Percentiles rank a stretch among this genome's conserved stretches.
These are phyloP conservation scores for Centruroides vittatus DNA, from an alignment of 1,140 invertebrate species.

Conservation along the genomic window DNA sequence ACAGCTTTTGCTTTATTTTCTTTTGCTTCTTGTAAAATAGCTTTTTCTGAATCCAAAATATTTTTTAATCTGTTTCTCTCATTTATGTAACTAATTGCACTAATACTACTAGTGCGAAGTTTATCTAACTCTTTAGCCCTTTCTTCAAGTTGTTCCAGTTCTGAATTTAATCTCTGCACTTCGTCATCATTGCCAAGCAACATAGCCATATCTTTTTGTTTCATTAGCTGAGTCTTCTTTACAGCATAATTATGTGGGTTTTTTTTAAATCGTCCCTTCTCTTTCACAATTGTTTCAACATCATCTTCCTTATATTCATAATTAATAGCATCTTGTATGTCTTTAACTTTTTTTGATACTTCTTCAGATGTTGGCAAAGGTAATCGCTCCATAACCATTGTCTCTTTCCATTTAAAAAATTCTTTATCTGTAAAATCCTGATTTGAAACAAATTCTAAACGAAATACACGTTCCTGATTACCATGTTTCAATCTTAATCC, in stretches of 20 bases:
- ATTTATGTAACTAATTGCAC: slow-evolving; percentile 93
- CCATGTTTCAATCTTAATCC: slow-evolving; percentile 58
- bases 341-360: slow-evolving; percentile 67
- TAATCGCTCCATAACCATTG: slow-evolving; percentile 57
- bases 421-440: slow-evolving; percentile 85
- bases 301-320: slow-evolving; percentile 80
- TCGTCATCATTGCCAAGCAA: slow-evolving; percentile 25
- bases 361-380: slow-evolving; percentile 68
- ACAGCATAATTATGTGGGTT: slow-evolving; percentile 94
- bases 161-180: slow-evolving; percentile 20
- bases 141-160: slow-evolving; percentile 63
- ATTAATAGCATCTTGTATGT: slow-evolving; percentile 74
- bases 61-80: slow-evolving; percentile 85
- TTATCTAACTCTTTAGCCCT: slow-evolving; percentile 83
- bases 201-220: slow-evolving; percentile 56
- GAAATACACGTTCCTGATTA: slow-evolving; percentile 75
- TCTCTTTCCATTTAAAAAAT: slow-evolving; percentile 83
- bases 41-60: slow-evolving; percentile 84
- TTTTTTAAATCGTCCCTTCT: slow-evolving; percentile 82
- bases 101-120: slow-evolving; percentile 72
- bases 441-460: slow-evolving; percentile 94
- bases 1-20: slow-evolving; percentile 47
- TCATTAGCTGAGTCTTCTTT: slow-evolving; percentile 87
- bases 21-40: slow-evolving; percentile 58
- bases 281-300: slow-evolving; percentile 66